These are phyloP conservation scores for Delichon dasypus DNA, from an alignment of 2,797 vertebrate species.

Conservation along the genomic window DNA sequence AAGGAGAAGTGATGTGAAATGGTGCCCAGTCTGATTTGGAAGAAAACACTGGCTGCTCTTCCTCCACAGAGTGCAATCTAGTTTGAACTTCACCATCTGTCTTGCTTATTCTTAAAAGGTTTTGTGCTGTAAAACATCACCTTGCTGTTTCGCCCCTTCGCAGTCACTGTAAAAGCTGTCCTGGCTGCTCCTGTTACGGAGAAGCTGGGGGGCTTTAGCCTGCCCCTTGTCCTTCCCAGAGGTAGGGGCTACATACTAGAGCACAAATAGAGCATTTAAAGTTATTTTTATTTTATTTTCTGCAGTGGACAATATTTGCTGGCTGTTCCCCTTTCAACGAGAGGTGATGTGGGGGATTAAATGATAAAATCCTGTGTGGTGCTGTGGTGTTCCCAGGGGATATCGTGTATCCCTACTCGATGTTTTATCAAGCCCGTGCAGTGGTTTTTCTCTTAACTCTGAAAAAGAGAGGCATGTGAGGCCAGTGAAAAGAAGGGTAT, in stretches of 20 bases:
- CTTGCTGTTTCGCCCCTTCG: background rate
- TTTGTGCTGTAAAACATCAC: background rate
- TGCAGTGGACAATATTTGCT: background rate
- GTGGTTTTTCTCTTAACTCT: background rate
- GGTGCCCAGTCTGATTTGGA: background rate
- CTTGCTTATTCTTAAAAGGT: background rate
- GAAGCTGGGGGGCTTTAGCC: background rate
- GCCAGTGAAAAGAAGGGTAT: background rate
- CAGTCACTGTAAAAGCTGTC: accelerated
- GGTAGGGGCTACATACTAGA: accelerated
- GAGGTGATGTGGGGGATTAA: background rate
- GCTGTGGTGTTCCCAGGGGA: background rate
- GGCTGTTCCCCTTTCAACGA: background rate
- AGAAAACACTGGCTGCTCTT: background rate
- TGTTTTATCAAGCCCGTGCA: background rate
- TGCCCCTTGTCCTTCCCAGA: background rate
- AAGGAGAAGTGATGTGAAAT: background rate
- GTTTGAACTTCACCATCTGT: background rate
- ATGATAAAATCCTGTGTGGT: background rate
- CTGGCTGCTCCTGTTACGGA: background rate
- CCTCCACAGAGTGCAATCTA: background rate
- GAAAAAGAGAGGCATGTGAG: background rate
- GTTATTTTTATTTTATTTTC: background rate
- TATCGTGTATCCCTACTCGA: accelerated
- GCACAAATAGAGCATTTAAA: background rate